phyloP scores from a whole-genome alignment of 2,888 invertebrate species.

The Myathropa florea region DNA sequence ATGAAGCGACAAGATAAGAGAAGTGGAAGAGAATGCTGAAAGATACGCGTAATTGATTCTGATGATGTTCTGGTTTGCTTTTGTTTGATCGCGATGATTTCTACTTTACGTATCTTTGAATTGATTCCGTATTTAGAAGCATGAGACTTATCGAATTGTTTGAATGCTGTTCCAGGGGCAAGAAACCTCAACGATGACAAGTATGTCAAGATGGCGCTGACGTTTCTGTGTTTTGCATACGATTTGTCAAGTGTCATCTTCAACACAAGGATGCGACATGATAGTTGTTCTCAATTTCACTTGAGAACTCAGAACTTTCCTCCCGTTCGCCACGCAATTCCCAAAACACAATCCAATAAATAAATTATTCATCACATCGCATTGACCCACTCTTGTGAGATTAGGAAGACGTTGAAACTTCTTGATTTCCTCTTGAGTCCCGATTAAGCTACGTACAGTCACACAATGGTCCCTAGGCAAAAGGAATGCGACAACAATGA shows the following conservation, averaged over 20 bases:
- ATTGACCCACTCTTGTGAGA: constrained; percentile 19
- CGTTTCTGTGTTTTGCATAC: background rate
- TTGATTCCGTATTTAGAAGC: background rate
- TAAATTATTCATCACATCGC: constrained; percentile 17
- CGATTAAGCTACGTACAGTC: background rate
- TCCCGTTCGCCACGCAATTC: background rate
- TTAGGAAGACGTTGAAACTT: background rate
- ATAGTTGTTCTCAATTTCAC: background rate
- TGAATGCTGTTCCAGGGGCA: background rate
- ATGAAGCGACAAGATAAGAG: constrained; percentile 5
- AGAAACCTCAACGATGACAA: background rate
- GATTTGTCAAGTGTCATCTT: background rate
- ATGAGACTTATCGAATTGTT: background rate
- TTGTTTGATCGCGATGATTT: background rate
- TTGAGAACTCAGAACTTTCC: background rate
- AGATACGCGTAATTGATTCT: background rate
- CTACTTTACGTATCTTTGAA: background rate
- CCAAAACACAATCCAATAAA: background rate
- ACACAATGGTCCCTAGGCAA: background rate
- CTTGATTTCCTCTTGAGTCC: background rate
- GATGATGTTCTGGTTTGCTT: background rate
- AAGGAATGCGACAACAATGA: constrained; percentile 28
- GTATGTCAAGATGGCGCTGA: background rate
- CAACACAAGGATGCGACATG: background rate
- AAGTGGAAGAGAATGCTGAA: background rate